These are phyloP conservation scores for Nemurella pictetii DNA, from an alignment of 2,888 invertebrate species.

Conservation along the genomic window DNA sequence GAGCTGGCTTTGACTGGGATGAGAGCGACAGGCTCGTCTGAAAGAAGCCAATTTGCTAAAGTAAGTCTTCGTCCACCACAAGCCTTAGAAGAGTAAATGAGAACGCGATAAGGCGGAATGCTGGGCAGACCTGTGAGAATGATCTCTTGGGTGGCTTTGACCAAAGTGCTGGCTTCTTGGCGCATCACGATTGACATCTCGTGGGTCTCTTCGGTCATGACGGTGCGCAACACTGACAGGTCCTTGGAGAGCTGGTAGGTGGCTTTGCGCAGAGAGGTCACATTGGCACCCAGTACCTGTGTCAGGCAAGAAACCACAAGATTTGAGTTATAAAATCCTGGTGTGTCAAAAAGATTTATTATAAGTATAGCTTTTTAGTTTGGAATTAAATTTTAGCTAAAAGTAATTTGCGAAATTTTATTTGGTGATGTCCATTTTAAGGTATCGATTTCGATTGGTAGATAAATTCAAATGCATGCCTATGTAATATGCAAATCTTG, in stretches of 20 bases:
- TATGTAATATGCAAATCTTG: too few relatives aligned
- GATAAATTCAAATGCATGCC: too few relatives aligned
- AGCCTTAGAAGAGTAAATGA: too few relatives aligned
- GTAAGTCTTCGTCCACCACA: too few relatives aligned
- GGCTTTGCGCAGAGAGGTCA: conserved; percentile 41
- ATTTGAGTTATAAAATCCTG: too few relatives aligned
- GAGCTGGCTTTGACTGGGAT: conserved; percentile 42
- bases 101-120: too few relatives aligned
- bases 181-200: conserved; percentile 54
- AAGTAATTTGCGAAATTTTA: too few relatives aligned
- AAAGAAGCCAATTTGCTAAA: neutral
- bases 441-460: too few relatives aligned
- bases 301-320: conserved; percentile 31
- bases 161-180: conserved; percentile 56
- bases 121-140: conserved; percentile 48
- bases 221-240: conserved; percentile 44
- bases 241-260: conserved; percentile 44
- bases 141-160: conserved; percentile 54
- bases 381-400: too few relatives aligned
- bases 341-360: too few relatives aligned
- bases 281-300: conserved; percentile 42
- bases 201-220: conserved; percentile 51
- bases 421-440: too few relatives aligned
- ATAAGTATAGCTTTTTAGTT: too few relatives aligned
- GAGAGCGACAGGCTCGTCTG: conserved; percentile 30